phyloP scores from a whole-genome alignment of 2,113 vertebrate species.

The Austrofundulus limnaeus region DNA sequence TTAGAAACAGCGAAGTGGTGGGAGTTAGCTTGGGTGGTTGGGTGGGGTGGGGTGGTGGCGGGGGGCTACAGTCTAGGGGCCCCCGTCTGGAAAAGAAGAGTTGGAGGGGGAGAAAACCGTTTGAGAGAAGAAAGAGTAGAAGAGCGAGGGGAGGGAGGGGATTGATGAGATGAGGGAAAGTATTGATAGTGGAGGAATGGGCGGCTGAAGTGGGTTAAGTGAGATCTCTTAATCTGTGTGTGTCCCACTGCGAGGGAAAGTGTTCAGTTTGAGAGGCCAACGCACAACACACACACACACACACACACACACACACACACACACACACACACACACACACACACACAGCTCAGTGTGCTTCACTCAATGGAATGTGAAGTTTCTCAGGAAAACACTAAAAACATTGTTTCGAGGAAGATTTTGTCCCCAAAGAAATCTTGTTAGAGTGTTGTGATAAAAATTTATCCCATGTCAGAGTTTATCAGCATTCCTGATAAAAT shows the following conservation, averaged over 20 bases:
- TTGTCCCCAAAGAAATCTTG: constrained; percentile 9
- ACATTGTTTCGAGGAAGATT: constrained; percentile 38
- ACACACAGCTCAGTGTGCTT: constrained; percentile 28
- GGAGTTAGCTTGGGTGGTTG: no score
- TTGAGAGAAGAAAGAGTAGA: constrained; percentile 38
- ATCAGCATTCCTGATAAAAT: constrained; percentile 1
- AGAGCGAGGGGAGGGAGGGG: constrained; percentile 33
- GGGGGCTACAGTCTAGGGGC: constrained; percentile 43
- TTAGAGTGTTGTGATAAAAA: constrained; percentile 32
- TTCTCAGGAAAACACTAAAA: constrained; percentile 29
- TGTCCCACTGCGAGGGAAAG: constrained; percentile 67
- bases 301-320: constrained; percentile 27
- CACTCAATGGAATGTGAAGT: constrained; percentile 31
- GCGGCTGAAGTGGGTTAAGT: constrained; percentile 64
- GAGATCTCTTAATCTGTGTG: constrained; percentile 76
- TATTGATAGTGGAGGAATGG: constrained; percentile 52
- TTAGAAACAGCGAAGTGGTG: no score
- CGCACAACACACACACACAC: constrained; percentile 32
- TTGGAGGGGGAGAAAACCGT: constrained; percentile 23
- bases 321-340: constrained; percentile 27
- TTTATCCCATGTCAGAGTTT: constrained; percentile 10
- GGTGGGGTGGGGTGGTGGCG: background rate
- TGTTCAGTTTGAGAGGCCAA: constrained; percentile 49
- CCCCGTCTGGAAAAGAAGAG: constrained; percentile 62
- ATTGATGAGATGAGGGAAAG: constrained; percentile 45